These are phyloP conservation scores for Nipponia nippon DNA, from an alignment of 2,113 vertebrate genomes.

Conservation along the genomic window DNA sequence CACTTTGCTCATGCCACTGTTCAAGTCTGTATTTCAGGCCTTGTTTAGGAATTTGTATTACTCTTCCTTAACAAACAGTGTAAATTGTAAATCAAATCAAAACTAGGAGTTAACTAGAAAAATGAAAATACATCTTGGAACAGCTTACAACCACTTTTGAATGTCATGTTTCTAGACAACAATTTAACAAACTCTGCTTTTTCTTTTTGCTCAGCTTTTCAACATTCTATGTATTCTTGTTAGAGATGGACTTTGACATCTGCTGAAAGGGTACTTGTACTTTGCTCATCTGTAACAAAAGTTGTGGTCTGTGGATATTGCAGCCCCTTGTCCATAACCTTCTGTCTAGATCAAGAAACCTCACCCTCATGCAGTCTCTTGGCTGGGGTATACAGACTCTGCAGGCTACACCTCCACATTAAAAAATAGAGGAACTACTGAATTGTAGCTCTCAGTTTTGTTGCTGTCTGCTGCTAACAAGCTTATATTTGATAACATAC, in stretches of 20 bases:
- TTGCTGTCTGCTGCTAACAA: background rate
- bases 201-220: background rate
- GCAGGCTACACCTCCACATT: background rate
- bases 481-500: background rate
- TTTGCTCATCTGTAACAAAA: background rate
- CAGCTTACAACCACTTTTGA: background rate
- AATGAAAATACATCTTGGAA: background rate
- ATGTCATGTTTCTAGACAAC: background rate
- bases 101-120: background rate
- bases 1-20: background rate
- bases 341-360: background rate
- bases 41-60: background rate
- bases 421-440: background rate
- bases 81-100: background rate
- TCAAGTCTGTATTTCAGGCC: background rate
- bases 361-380: background rate
- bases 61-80: background rate
- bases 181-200: background rate
- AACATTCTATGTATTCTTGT: background rate
- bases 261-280: background rate
- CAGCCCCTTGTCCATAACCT: background rate
- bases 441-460: background rate
- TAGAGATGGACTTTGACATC: background rate
- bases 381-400: background rate
- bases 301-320: background rate